Evolutionary conservation across 2,888 invertebrate genomes (phyloP), one percentile per base, ranked within the genome.

Genomic region (Eupithecia centaureata): DNA sequence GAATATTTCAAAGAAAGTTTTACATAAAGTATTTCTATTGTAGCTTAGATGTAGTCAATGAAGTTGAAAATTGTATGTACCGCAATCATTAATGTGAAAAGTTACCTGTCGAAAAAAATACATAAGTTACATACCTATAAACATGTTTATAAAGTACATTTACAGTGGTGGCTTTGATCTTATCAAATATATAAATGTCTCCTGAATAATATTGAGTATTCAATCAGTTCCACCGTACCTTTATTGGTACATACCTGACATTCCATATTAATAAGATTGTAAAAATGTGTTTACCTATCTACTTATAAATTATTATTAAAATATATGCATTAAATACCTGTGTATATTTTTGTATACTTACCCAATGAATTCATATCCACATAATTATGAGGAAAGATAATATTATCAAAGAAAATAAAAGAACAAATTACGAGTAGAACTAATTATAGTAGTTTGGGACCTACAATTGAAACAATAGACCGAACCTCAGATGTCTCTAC

Each of bases 241-340:
- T 57, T n/a, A 59, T 62, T 47, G 51, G 61, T 62, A 58, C 30
- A 18, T 60, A 69, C 33, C 60, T 63, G 61, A 70, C 70, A 70
- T 70, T 70, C 70, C 70, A 28, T 70, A 63, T 56, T 60, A 32
- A 60, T 78, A 77, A 82, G 77, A 80, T 81, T 89, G 87, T 87
- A 87, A 85, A 87, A 87, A 89, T 76, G 84, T 87, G 85, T 89
- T 71, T 75, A 73, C 65, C 56, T 61, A 56, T 86, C 85, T 77
- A 47, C 47, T 85, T 87, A 86, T 90, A 90, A 91, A 89, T 90
- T 89, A 91, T 90, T 90, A 90, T 86, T 82, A 86, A 80, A 90
- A 85, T 86, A 90, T 85, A 57, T 57, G 32, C 30, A 57, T 30
- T 22, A 57, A 57, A 33, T 27, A 57, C 32, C 18, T 22, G 30